A percentile compares a stretch with the other conserved stretches of the same genome.
phyloP scores from a whole-genome alignment of 2,113 vertebrate species.

The Cynopterus brachyotis region DNA sequence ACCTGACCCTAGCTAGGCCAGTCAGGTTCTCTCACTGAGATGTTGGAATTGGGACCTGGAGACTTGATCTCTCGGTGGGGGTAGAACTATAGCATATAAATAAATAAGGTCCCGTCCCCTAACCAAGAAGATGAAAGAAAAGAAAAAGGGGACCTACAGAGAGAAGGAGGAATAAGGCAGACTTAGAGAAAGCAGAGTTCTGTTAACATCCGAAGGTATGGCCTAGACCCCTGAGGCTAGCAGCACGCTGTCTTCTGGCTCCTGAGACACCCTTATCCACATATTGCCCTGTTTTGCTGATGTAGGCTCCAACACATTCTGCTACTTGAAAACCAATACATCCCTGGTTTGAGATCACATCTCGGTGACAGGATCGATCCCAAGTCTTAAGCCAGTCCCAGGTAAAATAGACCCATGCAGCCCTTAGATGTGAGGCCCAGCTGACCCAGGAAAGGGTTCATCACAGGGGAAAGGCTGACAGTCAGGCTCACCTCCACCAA shows the following conservation, averaged over 20 bases:
- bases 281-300: background rate
- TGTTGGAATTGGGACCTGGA: background rate
- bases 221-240: no score
- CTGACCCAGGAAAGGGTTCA: background rate
- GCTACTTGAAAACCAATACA: background rate
- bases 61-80: background rate
- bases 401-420: background rate
- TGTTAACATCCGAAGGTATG: background rate
- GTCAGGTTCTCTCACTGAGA: background rate
- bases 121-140: background rate
- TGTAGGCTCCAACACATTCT: background rate
- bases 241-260: background rate
- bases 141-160: background rate
- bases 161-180: background rate
- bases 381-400: background rate
- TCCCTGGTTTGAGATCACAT: background rate
- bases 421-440: rapidly evolving
- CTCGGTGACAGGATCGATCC: background rate
- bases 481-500: conserved; percentile 80
- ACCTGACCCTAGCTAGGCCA: background rate
- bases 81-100: background rate
- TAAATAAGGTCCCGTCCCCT: background rate
- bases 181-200: background rate
- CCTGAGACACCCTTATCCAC: background rate
- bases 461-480: background rate